Conservation (phyloP, 2,888 invertebrate species). For the Hirtodrosophila duncani region DNA sequence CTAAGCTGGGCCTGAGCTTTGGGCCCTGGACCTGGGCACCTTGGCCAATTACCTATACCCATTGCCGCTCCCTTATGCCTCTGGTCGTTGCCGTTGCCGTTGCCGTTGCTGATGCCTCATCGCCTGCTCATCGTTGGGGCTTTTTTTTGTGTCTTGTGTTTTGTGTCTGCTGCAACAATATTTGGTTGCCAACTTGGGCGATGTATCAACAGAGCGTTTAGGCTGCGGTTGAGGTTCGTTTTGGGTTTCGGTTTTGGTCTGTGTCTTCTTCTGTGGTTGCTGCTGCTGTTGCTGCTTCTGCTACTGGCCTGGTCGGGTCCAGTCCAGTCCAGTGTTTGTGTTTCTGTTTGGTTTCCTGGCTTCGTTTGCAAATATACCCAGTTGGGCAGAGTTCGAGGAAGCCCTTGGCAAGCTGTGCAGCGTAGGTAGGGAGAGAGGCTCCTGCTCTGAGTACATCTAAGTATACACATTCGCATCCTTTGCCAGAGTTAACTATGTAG, state of each 20-base stretch:
- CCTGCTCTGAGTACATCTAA: constrained; percentile 15
- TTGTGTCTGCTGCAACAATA: constrained; percentile 59
- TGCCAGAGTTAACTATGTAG: constrained; percentile 44
- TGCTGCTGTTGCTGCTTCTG: constrained; percentile 17
- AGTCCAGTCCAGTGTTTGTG: constrained; percentile 24
- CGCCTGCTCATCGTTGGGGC: too few relatives aligned
- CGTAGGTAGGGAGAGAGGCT: too few relatives aligned
- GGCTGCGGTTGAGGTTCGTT: constrained; percentile 40
- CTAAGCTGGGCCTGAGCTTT: constrained; percentile 15
- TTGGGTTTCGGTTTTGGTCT: constrained; percentile 5
- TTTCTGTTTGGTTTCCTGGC: constrained; percentile 33
- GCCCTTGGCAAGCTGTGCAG: constrained; percentile 30
- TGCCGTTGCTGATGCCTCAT: too few relatives aligned
- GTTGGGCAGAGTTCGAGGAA: constrained; percentile 8
- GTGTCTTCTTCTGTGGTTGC: constrained; percentile 33
- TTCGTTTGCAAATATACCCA: constrained; percentile 25
- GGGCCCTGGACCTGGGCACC: constrained; percentile 39
- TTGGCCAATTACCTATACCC: constrained; percentile 58
- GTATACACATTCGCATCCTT: constrained; percentile 27
- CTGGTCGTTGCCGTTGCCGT: too few relatives aligned
- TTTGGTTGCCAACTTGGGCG: constrained; percentile 66
- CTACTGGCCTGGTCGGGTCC: constrained; percentile 11
- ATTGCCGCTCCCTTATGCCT: too few relatives aligned
- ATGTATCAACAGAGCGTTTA: constrained; percentile 66
- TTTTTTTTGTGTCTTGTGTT: neutral